A percentile compares a stretch with the other conserved stretches of the same genome.
Conservation (phyloP, 2,797 vertebrate species). For the Thamnophis elegans region DNA sequence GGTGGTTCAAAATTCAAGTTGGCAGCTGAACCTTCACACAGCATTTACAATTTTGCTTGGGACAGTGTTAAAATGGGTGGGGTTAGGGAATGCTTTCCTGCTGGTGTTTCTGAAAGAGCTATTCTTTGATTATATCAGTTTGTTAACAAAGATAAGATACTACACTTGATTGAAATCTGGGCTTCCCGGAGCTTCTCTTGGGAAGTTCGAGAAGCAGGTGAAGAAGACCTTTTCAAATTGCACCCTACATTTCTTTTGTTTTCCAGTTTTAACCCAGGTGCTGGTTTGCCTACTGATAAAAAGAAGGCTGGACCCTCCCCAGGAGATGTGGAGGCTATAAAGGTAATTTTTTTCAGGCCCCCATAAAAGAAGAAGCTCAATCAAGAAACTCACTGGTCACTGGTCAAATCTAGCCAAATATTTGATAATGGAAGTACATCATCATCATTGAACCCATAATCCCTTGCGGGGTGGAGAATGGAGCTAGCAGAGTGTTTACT, state of each 20-base stretch:
- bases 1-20: slow-evolving; percentile 54
- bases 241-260: slow-evolving; percentile 9
- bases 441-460: too few species aligned
- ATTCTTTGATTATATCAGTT: slow-evolving; percentile 83
- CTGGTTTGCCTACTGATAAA: slow-evolving; percentile 84
- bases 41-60: neutral
- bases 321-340: slow-evolving; percentile 94
- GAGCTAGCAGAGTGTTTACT: too few species aligned
- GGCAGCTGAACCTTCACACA: neutral
- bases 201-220: slow-evolving; percentile 77
- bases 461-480: too few species aligned
- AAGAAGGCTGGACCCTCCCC: slow-evolving; percentile 87
- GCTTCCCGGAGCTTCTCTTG: slow-evolving; percentile 72
- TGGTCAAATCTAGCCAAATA: neutral
- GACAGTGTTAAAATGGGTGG: slow-evolving; percentile 17
- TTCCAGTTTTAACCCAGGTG: slow-evolving; percentile 85
- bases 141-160: slow-evolving; percentile 96
- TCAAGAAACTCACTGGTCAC: neutral
- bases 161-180: slow-evolving; percentile 80
- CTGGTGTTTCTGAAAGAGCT: slow-evolving; percentile 85
- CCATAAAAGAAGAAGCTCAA: accelerated
- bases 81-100: slow-evolving; percentile 3
- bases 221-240: neutral
- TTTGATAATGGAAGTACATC: too few species aligned
- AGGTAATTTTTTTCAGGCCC: slow-evolving; percentile 72